Evolutionary conservation across 2,113 vertebrate genomes (phyloP), one percentile per base, ranked within the genome.

Genomic region (Ellobius talpinus): DNA sequence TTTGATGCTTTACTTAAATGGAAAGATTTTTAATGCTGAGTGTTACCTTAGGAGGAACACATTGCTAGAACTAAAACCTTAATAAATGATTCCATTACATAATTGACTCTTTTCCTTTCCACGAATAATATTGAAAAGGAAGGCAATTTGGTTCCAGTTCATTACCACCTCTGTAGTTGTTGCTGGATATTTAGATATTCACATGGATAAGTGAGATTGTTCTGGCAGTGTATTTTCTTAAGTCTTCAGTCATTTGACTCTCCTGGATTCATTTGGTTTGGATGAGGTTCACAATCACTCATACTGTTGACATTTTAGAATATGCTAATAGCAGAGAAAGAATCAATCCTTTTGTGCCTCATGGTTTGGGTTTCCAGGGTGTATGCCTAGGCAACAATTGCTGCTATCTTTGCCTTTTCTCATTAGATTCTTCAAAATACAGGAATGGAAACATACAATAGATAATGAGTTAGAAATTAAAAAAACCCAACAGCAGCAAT

Each of bases 401-500:
- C 82, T 88, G 73, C 42, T 86, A 24, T 55, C 52, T 24, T 73
- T 33, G 84, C 29, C 58, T 42, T 17, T 95, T 89, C n/a, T 95
- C 52, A 77, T 91, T 23, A 58, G n/a, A 73, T 82, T 90, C 39
- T 63, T 65, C 66, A 66, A 92, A 95, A 50, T 36, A 87, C 3
- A 78, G 31, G 31, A 81, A 4, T 12, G 87, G 81, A 79, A 72
- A 39, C 33, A 76, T 65, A 90, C 5, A 89, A 89, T 19, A 95
- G 66, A 97, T 92, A 94, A 94, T 93, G 91, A 96, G 13, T 88
- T 96, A 29, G 65, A 95, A 96, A 96, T 81, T 73, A 91, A 89
- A 65, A 45, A 92, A 95, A 91, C 12, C 65, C 88, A 94, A 74
- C n/a, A 73, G 95, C 45, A 90, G 85, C 91, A 93, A 89, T 90